Base-by-base conservation (phyloP, 2,888 invertebrate genomes). In the Agriotes lineatus region DNA sequence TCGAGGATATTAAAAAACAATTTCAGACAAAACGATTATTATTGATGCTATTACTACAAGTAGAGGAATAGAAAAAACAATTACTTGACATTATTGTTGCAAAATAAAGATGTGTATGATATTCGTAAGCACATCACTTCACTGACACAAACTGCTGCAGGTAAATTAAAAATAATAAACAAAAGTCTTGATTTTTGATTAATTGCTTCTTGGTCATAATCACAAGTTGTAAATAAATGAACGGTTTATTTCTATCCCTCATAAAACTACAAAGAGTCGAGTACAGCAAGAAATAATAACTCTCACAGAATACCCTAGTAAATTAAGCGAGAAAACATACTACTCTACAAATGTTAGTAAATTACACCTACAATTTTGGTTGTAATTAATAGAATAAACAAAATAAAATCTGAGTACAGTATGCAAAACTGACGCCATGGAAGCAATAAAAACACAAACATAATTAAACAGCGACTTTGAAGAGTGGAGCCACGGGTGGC, bases 261-360 rank as follows among this genome's bases (percentile, higher is more conserved):
- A 50, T 48, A 35, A 25, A 63, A 44, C 62, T 68, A 63, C 58
- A 62, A 57, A 22, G 61, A 63, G 25, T 25, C 25, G 25, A 25
- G 62, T 67, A 63, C 58, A 68, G 63, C 25, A 44, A 63, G 59
- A 68, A 60, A 52, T 35, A 33, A 45, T 54, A 60, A 56, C 44
- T 45, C 48, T 52, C 44, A 22, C 42, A 67, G 56, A 54, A 67
- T 67, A 67, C 44, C 56, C 67, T 67, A 67, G 67, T 56, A 57
- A 67, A 67, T 68, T 57, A 68, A 63, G 45, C 39, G 59, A 57
- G 57, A 50, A 68, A 63, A 63, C 22, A 68, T 64, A 16, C 68
- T 68, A 68, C 39, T 63, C 68, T 68, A 68, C 42, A 50, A 44
- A 44, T 68, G 68, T 68, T 68, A 68, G 68, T 68, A 68, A 67